These are phyloP conservation scores for Perca flavescens DNA, from an alignment of 2,113 vertebrate species.

Conservation along the genomic window DNA sequence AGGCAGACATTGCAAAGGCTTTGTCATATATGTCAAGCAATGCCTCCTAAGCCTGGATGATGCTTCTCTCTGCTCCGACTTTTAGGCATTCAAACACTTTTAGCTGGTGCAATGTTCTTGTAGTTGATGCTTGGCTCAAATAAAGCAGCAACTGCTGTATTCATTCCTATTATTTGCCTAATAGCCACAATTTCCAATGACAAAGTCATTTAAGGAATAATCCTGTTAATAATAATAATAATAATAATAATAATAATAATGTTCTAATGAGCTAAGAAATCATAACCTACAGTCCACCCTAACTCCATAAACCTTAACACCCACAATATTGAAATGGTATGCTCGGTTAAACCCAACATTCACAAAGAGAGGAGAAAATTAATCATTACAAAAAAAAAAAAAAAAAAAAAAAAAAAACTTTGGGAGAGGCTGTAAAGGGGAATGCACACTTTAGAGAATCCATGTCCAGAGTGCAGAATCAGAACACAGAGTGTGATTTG, in stretches of 20 bases:
- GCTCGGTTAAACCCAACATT: slow-evolving; percentile 57
- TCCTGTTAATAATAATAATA: no score
- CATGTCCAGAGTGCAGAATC: slow-evolving; percentile 14
- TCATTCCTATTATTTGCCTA: not conserved
- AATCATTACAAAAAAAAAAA: slow-evolving; percentile 57
- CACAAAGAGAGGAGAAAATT: slow-evolving; percentile 38
- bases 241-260: no score
- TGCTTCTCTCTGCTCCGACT: slow-evolving; percentile 11
- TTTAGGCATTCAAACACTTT: not conserved
- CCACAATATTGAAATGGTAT: slow-evolving; percentile 34
- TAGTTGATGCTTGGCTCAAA: not conserved
- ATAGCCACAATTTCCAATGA: not conserved
- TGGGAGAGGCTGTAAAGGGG: slow-evolving; percentile 52
- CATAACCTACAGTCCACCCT: not conserved
- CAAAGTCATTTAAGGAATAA: not conserved
- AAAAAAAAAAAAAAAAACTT: slow-evolving; percentile 46
- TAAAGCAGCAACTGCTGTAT: not conserved
- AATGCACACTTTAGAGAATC: slow-evolving; percentile 12
- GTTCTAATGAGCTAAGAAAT: not conserved
- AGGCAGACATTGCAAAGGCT: slow-evolving; percentile 18
- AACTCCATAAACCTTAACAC: not conserved
- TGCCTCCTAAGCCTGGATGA: slow-evolving; percentile 13
- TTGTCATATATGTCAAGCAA: slow-evolving; percentile 31
- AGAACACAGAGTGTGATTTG: slow-evolving; percentile 67
- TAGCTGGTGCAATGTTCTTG: not conserved